These are phyloP conservation scores for Oncopodura yosiiana DNA, from an alignment of 1,140 invertebrate species.

Conservation along the genomic window DNA sequence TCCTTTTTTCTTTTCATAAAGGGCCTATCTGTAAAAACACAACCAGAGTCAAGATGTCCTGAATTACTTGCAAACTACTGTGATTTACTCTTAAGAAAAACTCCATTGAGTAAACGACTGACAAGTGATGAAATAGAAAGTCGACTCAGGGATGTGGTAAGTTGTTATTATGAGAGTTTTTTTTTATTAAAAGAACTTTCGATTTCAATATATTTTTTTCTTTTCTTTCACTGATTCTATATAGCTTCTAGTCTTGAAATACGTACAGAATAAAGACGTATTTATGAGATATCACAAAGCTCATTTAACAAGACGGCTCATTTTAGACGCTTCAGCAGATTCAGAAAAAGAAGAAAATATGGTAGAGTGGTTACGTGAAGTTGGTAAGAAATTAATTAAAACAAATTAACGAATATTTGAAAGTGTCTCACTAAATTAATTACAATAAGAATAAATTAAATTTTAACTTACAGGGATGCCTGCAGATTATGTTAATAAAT, in stretches of 20 bases:
- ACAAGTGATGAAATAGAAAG: slow-evolving; percentile 96
- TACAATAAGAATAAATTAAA: slow-evolving; percentile 19
- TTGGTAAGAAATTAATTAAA: slow-evolving; percentile 1
- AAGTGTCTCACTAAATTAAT: not conserved
- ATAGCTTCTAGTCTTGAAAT: slow-evolving; percentile 88
- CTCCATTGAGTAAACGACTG: slow-evolving; percentile 82
- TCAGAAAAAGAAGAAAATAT: slow-evolving; percentile 99
- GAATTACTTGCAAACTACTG: slow-evolving; percentile 98
- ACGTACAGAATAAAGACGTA: slow-evolving; percentile 98
- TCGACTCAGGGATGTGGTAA: slow-evolving; percentile 78
- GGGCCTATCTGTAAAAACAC: slow-evolving; percentile 43
- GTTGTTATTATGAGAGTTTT: slow-evolving; percentile 36
- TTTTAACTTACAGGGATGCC: slow-evolving; percentile 99
- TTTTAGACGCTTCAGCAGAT: slow-evolving; percentile 92
- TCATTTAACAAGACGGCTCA: slow-evolving; percentile 88
- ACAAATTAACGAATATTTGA: not conserved
- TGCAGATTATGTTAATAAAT: slow-evolving; percentile 96
- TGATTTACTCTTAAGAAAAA: slow-evolving; percentile 96
- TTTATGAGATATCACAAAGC: slow-evolving; percentile 99
- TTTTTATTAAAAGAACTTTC: slow-evolving; percentile 9
- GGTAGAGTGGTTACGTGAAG: slow-evolving; percentile 68
- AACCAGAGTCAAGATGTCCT: slow-evolving; percentile 93
- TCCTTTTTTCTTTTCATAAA: slow-evolving; percentile 33
- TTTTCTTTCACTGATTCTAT: slow-evolving; percentile 33
- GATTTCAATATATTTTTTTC: slow-evolving; percentile 21